phyloP scores from a whole-genome alignment of 2,797 vertebrate species.

The Spinibarbus caldwelli region DNA sequence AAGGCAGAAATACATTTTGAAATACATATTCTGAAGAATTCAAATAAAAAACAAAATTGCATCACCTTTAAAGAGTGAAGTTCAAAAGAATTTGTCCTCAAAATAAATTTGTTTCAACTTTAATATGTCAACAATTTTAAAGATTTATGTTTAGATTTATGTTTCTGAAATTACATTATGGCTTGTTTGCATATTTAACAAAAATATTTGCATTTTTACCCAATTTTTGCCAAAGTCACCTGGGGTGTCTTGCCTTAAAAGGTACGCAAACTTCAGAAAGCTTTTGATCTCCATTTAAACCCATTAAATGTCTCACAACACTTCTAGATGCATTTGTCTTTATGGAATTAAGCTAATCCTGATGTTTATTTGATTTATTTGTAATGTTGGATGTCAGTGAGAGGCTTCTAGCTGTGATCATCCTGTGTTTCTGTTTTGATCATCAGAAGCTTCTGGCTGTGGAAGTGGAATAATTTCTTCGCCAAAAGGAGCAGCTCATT shows the following conservation, averaged over 20 bases:
- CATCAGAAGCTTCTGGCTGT: conserved; percentile 11
- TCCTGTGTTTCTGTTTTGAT: conserved; percentile 13
- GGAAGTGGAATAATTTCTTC: background rate
- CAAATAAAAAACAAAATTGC: background rate
- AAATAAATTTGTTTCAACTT: too few species aligned
- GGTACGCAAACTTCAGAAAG: background rate
- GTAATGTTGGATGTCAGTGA: conserved; percentile 5
- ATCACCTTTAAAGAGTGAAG: background rate
- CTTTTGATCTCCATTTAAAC: background rate
- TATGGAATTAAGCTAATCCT: background rate
- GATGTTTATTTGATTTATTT: conserved; percentile 3
- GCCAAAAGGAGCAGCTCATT: background rate
- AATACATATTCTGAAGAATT: background rate
- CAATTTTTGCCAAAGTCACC: background rate
- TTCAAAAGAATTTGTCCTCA: background rate
- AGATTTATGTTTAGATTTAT: too few species aligned
- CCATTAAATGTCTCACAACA: background rate
- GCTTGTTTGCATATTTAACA: too few species aligned
- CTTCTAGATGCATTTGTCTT: conserved; percentile 6
- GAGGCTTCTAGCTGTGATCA: background rate
- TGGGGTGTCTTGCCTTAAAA: background rate
- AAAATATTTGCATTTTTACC: background rate
- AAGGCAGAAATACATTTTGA: background rate
- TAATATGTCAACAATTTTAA: too few species aligned
- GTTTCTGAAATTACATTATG: too few species aligned